phyloP scores from a whole-genome alignment of 1,140 invertebrate species.

The Lucilia sericata region DNA sequence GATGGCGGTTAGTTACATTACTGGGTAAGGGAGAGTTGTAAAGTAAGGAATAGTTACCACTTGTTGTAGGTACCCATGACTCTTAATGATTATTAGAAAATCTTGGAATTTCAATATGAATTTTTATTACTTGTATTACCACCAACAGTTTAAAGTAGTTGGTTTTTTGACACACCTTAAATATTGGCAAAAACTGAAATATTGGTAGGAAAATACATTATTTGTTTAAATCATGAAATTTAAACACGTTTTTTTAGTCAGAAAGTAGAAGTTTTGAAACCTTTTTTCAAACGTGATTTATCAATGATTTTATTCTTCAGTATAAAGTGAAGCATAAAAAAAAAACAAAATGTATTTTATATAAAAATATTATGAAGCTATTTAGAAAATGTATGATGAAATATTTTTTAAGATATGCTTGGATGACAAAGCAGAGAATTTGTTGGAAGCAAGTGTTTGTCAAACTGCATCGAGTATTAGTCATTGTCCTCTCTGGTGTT shows the following conservation, averaged over 20 bases:
- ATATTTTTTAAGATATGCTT: too few species aligned
- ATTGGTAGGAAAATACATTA: not conserved
- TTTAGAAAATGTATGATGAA: too few species aligned
- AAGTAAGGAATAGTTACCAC: not conserved
- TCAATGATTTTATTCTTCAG: too few species aligned
- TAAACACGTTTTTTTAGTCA: not conserved
- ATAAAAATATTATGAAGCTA: too few species aligned
- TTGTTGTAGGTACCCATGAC: not conserved
- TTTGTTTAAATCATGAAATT: not conserved
- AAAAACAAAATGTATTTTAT: too few species aligned
- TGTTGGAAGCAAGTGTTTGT: too few species aligned
- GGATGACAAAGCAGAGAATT: too few species aligned
- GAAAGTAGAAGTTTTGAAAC: not conserved
- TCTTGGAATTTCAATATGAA: not conserved
- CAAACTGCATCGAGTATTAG: too few species aligned
- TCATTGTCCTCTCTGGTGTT: too few species aligned
- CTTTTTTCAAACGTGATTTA: too few species aligned
- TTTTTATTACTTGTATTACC: not conserved
- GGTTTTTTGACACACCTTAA: slow-evolving; percentile 13
- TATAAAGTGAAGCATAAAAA: too few species aligned
- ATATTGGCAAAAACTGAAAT: not conserved
- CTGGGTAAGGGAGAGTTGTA: not conserved
- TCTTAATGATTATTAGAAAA: not conserved
- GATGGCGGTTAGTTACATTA: not conserved
- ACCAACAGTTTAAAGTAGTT: not conserved